Evolutionary conservation across 2,888 invertebrate genomes (phyloP).

Genomic region (Drosophila emarginata): DNA sequence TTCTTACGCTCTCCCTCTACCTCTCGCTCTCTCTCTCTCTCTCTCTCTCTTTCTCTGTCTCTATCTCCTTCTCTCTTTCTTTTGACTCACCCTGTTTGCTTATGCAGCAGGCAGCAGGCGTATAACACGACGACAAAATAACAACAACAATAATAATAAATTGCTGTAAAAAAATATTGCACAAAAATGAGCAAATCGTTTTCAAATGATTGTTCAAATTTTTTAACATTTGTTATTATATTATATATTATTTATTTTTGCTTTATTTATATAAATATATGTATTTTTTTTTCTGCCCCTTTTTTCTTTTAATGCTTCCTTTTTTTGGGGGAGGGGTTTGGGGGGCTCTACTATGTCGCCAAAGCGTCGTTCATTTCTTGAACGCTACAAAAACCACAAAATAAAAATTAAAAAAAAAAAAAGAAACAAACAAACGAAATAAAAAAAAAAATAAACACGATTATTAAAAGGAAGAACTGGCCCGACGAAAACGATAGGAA

Average conservation of each 20-base stretch:
- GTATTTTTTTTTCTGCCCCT: conserved; percentile 8
- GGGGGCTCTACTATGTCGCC: conserved; percentile 45
- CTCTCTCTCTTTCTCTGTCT: neutral
- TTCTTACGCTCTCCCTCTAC: conserved; percentile 1
- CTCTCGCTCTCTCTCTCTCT: neutral
- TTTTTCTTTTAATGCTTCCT: conserved; percentile 24
- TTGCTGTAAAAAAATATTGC: conserved; percentile 16
- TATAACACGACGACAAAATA: conserved; percentile 25
- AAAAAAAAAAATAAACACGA: conserved; percentile 13
- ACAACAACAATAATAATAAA: conserved; percentile 39
- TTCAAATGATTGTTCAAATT: conserved; percentile 8
- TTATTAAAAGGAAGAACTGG: conserved; percentile 22
- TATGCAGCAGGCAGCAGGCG: conserved; percentile 69
- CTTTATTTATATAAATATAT: conserved; percentile 4
- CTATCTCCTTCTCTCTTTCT: neutral
- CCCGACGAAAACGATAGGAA: conserved; percentile 67
- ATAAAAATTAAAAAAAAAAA: conserved; percentile 33
- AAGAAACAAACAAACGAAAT: too few species aligned
- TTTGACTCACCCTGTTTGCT: conserved; percentile 71
- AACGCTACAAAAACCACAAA: conserved; percentile 39
- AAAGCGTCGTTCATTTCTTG: conserved; percentile 65
- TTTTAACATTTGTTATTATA: conserved; percentile 6
- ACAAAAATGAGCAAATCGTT: conserved; percentile 15
- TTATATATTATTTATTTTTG: neutral
- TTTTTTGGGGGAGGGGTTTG: conserved; percentile 18